Percentiles rank a stretch among this genome's conserved stretches.
Evolutionary conservation across 2,113 vertebrate genomes (phyloP).

Genomic region (Alouatta palliata): DNA sequence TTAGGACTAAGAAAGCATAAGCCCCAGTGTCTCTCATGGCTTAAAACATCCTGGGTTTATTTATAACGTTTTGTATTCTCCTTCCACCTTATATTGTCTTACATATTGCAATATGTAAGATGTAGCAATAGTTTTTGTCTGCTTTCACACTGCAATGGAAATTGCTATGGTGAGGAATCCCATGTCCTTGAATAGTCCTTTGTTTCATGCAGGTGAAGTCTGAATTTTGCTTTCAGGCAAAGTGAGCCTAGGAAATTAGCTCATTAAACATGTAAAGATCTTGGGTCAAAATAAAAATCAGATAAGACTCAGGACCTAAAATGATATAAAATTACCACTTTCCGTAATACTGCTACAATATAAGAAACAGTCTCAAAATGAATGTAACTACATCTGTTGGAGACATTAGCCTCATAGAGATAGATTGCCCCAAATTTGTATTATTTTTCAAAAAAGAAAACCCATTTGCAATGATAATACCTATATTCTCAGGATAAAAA

Average conservation of each 20-base stretch:
- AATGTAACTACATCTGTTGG: background rate
- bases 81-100: background rate
- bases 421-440: background rate
- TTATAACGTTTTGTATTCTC: background rate
- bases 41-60: background rate
- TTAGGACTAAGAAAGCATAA: background rate
- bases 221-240: constrained; percentile 39
- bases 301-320: background rate
- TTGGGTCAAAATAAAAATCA: constrained; percentile 21
- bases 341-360: background rate
- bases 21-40: background rate
- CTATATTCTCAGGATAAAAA: background rate
- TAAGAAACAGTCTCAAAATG: background rate
- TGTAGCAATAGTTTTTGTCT: background rate
- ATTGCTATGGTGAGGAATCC: background rate
- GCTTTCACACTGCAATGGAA: background rate
- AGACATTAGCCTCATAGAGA: background rate
- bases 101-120: background rate
- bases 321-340: background rate
- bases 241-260: constrained; percentile 21
- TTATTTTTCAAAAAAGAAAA: background rate
- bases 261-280: background rate
- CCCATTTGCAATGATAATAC: background rate
- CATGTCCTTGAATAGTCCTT: background rate
- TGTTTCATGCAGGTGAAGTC: background rate